Evolutionary conservation across 2,888 invertebrate species (phyloP).

Genomic region (Agrochola lota): DNA sequence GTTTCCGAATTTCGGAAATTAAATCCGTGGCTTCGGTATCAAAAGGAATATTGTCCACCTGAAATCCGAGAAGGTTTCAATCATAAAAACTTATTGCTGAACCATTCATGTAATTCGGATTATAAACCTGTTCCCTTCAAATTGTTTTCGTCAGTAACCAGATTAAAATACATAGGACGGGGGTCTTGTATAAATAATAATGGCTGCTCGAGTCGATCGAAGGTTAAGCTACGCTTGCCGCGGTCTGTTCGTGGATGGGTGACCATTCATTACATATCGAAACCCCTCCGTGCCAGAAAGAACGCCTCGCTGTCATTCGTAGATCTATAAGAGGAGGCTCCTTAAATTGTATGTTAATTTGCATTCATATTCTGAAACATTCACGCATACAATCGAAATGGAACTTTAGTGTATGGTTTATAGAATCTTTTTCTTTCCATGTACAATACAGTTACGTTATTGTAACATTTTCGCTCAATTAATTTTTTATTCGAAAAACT

Average conservation of each 20-base stretch:
- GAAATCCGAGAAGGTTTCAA: conserved; percentile 68
- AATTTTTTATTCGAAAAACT: too few relatives aligned
- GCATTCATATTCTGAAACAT: too few relatives aligned
- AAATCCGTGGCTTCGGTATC: conserved; percentile 71
- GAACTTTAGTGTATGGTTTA: too few relatives aligned
- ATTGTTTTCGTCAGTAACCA: conserved; percentile 53
- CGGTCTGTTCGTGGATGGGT: not conserved
- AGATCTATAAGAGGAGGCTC: not conserved
- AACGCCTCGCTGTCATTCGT: too few relatives aligned
- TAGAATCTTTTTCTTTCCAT: too few relatives aligned
- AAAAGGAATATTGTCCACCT: conserved; percentile 75
- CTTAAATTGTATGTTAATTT: too few relatives aligned
- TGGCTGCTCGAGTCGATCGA: not conserved
- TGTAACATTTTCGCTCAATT: too few relatives aligned
- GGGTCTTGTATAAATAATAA: not conserved
- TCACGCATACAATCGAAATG: too few relatives aligned
- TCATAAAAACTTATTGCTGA: conserved; percentile 68
- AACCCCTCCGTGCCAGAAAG: not conserved
- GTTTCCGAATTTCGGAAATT: conserved; percentile 75
- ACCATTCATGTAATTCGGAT: conserved; percentile 64
- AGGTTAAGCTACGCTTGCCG: not conserved
- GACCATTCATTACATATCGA: not conserved
- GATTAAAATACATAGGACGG: conserved; percentile 48
- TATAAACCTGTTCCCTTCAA: conserved; percentile 63
- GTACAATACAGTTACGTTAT: too few relatives aligned